Base-by-base conservation (phyloP, 2,113 vertebrate species). In the Arothron firmamentum region DNA sequence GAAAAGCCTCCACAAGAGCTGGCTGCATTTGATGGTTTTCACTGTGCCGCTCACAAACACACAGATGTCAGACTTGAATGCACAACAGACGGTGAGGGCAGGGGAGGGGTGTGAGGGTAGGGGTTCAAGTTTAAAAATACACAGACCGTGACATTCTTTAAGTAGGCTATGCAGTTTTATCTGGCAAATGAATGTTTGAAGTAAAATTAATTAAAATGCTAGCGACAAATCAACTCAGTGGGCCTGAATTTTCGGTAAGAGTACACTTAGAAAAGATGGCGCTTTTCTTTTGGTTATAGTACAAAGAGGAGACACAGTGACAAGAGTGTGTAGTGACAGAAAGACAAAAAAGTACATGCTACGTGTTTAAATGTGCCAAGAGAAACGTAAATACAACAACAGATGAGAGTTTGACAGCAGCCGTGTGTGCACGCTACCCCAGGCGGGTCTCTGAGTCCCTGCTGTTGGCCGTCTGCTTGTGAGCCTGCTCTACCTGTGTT, bases 1-100 rank as follows among this genome's bases (percentile, higher is more conserved):
- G 88, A 89, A 88, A 81, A 72, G 57, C 69, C 58, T 63, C 47
- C 52, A 4, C 75, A 79, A 43, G 16, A 91, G 85, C 80, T 8
- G 46, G 78, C 82, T 83, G 88, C 75, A 58, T 57, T 16, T 63
- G 56, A 63, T 65, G 68, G 78, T 77, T 84, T 75, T 85, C 79
- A 84, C 70, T 75, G 76, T 17, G 64, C 70, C 7, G 74, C 70
- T 72, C 70, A 82, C 81, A 85, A 85, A 85, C 50, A 74, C 75
- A 89, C 86, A 89, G 84, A 88, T 89, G 89, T 88, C 85, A 82
- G 77, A 85, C 84, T 84, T 71, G 78, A 89, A 85, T 79, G 72
- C 64, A 59, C 69, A 85, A 82, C 79, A 85, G 78, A 88, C 65
- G 79, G 80, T 55, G 52, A 68, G 60, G 74, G 77, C 52, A 75